Evolutionary conservation across 2,113 vertebrate genomes (phyloP), one percentile per base, ranked within the genome.

Genomic region (Nothobranchius furzeri): DNA sequence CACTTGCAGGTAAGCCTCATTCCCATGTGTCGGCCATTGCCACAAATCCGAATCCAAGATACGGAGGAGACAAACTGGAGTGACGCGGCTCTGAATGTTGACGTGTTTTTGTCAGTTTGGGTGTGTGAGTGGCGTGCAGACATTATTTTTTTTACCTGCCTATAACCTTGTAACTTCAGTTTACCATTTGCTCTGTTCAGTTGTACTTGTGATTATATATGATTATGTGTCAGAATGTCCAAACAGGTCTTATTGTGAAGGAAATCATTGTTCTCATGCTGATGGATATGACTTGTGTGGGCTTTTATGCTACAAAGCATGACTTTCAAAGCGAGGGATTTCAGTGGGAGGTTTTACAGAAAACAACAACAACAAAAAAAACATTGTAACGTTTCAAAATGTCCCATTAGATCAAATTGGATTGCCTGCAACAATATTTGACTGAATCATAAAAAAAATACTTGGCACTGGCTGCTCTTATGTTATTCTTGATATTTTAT

Each of bases 1-100:
- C 67, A 68, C 66, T 80, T 6, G 15, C 82, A 89, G 82, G 86
- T 89, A 87, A 88, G 65, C 79, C 71, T 81, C 62, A 49, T 69
- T 80, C 79, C 81, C 59, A 70, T 55, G 83, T 70, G 58, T 64
- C 40, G 11, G 73, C 81, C 77, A 74, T 52, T 70, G 64, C 58
- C 9, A 20, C 56, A 86, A 87, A 90, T 87, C 73, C 84, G 48
- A 68, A 71, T 69, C 69, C 51, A 64, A 67, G 76, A 82, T 81
- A 76, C 46, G 58, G 62, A 68, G 1, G 59, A 72, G 64, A 12
- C 35, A 49, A 64, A 67, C 43, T 17, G 37, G 12, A 25, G 49
- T 52, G 61, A 67, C 11, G 49, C 43, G 40, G 11, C 50, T 53
- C 61, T 56, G 52, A 36, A 51, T 35, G 20, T 64, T 61, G 69